These are phyloP conservation scores for Nomada lathburiana DNA, from an alignment of 2,888 invertebrate species.

Conservation along the genomic window DNA sequence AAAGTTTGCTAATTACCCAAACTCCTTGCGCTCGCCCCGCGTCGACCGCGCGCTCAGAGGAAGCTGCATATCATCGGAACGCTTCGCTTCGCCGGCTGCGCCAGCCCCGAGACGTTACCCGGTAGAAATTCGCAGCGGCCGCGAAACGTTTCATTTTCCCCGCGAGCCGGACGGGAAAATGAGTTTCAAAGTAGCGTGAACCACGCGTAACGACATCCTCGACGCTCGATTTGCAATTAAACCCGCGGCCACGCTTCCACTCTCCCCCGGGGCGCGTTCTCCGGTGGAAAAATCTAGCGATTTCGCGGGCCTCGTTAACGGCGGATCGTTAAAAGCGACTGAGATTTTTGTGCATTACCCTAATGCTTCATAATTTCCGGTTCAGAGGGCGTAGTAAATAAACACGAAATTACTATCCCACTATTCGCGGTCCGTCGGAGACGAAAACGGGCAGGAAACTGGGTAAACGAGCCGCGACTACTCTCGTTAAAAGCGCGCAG, in stretches of 20 bases:
- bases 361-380: constrained; percentile 45
- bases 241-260: constrained; percentile 21
- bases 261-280: constrained; percentile 10
- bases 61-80: constrained; percentile 39
- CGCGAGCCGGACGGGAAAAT: background rate
- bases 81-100: constrained; percentile 25
- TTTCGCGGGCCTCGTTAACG: constrained; percentile 43
- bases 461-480: constrained; percentile 50
- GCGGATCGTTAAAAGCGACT: constrained; percentile 49
- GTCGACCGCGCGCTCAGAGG: background rate
- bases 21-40: constrained; percentile 12
- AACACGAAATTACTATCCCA: constrained; percentile 50
- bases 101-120: constrained; percentile 1
- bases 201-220: constrained; percentile 46
- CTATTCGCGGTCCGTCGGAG: constrained; percentile 29
- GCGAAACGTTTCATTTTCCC: background rate
- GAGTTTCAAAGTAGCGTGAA: constrained; percentile 22
- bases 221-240: constrained; percentile 57
- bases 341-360: constrained; percentile 47
- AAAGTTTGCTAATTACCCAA: constrained; percentile 54
- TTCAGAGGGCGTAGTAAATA: constrained; percentile 46
- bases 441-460: constrained; percentile 38
- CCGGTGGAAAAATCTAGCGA: constrained; percentile 22
- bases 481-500: constrained; percentile 53
- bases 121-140: constrained; percentile 20